A percentile compares a stretch with the other conserved stretches of the same genome.
phyloP scores from a whole-genome alignment of 2,797 vertebrate genomes.

The Arrhamphus sclerolepis region DNA sequence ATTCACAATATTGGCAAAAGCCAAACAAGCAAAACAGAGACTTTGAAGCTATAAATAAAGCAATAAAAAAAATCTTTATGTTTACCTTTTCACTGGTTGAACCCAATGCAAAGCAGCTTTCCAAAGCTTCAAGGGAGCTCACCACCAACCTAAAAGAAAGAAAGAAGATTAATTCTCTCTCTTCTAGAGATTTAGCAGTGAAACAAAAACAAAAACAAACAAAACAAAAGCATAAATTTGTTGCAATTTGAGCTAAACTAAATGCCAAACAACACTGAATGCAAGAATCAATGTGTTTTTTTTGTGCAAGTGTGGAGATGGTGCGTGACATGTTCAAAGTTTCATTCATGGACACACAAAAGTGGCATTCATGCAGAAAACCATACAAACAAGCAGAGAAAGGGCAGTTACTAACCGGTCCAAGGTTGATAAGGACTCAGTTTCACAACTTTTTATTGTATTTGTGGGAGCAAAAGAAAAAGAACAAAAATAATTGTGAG shows the following conservation, averaged over 20 bases:
- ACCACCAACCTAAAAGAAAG: constrained; percentile 89
- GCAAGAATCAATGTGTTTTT: constrained; percentile 53
- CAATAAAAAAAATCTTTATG: neutral
- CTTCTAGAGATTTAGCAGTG: constrained; percentile 1
- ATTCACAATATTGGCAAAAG: constrained; percentile 8
- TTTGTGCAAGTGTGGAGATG: constrained; percentile 55
- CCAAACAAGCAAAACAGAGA: neutral
- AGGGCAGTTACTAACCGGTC: constrained; percentile 99
- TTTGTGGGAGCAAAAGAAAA: constrained; percentile 93
- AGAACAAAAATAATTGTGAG: constrained; percentile 92
- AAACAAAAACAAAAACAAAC: constrained; percentile 10
- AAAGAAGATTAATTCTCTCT: constrained; percentile 41
- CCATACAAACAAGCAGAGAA: constrained; percentile 76
- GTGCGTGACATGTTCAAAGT: constrained; percentile 65
- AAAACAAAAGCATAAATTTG: constrained; percentile 25
- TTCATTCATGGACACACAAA: constrained; percentile 69
- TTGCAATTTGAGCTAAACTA: constrained; percentile 54
- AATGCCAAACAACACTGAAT: constrained; percentile 62
- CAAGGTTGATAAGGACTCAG: constrained; percentile 99
- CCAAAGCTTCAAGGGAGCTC: constrained; percentile 96
- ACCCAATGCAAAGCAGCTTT: constrained; percentile 97
- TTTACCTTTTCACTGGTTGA: constrained; percentile 94
- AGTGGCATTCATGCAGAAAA: constrained; percentile 71
- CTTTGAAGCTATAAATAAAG: neutral
- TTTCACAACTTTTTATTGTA: constrained; percentile 97